These are phyloP conservation scores for Tetheella fluctuosa DNA, from an alignment of 2,888 invertebrate species.

Conservation along the genomic window DNA sequence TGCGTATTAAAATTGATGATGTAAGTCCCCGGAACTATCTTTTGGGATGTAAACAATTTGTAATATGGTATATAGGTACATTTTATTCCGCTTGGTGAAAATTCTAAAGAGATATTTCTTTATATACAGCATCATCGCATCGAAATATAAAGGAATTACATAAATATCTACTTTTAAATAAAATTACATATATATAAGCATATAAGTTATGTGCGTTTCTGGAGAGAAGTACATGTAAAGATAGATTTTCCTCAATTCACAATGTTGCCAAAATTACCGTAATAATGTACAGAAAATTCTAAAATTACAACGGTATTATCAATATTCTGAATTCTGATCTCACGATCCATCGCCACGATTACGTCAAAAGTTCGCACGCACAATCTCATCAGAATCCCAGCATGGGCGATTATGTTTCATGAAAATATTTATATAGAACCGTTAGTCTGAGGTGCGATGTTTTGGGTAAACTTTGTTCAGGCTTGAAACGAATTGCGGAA, in stretches of 20 bases:
- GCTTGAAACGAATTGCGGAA: neutral
- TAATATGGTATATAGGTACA: no score
- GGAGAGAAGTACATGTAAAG: no score
- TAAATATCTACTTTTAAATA: no score
- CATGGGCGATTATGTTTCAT: conserved; percentile 51
- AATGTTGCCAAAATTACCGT: neutral
- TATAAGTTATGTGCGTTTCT: no score
- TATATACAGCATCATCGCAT: no score
- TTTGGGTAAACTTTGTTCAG: conserved; percentile 1
- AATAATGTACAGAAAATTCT: neutral
- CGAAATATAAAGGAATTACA: no score
- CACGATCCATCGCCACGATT: conserved; percentile 6
- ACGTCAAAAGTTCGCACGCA: conserved; percentile 7
- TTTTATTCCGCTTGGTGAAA: no score
- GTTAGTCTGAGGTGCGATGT: neutral
- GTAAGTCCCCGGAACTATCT: neutral
- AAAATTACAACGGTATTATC: conserved; percentile 6
- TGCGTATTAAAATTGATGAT: neutral
- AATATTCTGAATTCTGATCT: conserved; percentile 6
- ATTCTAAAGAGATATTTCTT: no score
- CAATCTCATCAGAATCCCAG: conserved; percentile 51
- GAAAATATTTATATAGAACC: conserved; percentile 13
- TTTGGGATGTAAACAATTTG: neutral
- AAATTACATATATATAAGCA: no score
- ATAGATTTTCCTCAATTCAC: neutral